Conservation (phyloP, 2,888 invertebrate genomes). For the Stramonita haemastoma region DNA sequence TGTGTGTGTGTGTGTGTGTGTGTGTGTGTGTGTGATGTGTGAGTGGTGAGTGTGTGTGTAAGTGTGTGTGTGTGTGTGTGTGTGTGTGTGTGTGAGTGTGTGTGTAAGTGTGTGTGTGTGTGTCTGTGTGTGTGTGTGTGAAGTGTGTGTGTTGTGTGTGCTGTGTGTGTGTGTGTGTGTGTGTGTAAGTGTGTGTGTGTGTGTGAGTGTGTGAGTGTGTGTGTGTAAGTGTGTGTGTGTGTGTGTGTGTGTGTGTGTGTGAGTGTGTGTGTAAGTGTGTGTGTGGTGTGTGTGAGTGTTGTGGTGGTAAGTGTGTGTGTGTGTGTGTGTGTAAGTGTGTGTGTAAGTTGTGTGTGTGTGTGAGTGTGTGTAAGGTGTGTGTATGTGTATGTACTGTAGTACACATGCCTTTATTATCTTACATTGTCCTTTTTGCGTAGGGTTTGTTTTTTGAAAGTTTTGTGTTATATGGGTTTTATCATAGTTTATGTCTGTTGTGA, state of each 20-base stretch:
- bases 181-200: background rate
- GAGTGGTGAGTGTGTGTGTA: too few species aligned
- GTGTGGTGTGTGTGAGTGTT: background rate
- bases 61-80: too few species aligned
- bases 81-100: background rate
- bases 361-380: background rate
- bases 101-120: background rate
- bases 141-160: too few species aligned
- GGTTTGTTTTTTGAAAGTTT: too few species aligned
- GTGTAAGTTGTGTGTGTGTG: background rate
- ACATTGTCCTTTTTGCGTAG: background rate
- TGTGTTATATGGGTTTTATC: too few species aligned
- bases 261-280: background rate
- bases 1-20: too few species aligned
- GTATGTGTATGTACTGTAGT: background rate
- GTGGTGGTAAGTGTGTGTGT: too few species aligned
- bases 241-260: slow-evolving; percentile 9
- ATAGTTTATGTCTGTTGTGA: too few species aligned
- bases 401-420: too few species aligned
- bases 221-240: slow-evolving; percentile 3
- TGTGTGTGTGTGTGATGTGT: too few species aligned
- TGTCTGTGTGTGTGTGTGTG: slow-evolving; percentile 17
- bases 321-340: background rate
- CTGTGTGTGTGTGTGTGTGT: too few species aligned
- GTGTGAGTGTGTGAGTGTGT: slow-evolving; percentile 5